Evolutionary conservation across 2,113 vertebrate species (phyloP), one percentile per base, ranked within the genome.

Genomic region (Petromus typicus): DNA sequence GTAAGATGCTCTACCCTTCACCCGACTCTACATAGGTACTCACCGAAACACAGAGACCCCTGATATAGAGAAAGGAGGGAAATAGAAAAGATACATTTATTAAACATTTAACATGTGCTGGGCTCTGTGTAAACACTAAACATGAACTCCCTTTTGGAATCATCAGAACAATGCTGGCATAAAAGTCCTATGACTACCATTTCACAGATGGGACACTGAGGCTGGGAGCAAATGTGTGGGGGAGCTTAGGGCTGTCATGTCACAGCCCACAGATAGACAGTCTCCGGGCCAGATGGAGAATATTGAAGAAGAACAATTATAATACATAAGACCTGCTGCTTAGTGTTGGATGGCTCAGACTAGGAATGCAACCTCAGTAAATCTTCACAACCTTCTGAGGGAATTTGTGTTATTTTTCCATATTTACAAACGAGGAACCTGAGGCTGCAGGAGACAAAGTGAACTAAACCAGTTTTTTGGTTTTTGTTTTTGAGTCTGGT

Each of bases 201-300:
- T 97, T 97, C 96, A 96, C 97, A 97, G 96, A 97, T 97, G 97
- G 97, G 93, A 96, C 96, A 97, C 63, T 97, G 96, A 97, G 96
- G 97, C 89, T 97, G 89, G 86, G 93, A 95, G 81, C 64, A n/a
- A 95, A 96, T 12, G 34, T 91, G 96, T 95, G 94, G 91, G 95
- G 96, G 91, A 95, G 89, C 78, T 86, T 73, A 82, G 91, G 95
- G 82, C 94, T 97, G 97, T 97, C 94, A 96, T 76, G 91, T 89
- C 93, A 95, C 97, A 97, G 86, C 96, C 91, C 95, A 97, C 96
- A 94, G 94, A 80, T 1, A 97, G 80, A 76, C 97, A 97, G 86
- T 88, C 78, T 97, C 93, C 90, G 91, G 91, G 90, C 96, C 97
- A 97, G 97, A 97, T 97, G 97, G 97, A 97, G 97, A 97, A 94